These are phyloP conservation scores for Mantis religiosa DNA, from an alignment of 2,888 invertebrate species.

Conservation along the genomic window DNA sequence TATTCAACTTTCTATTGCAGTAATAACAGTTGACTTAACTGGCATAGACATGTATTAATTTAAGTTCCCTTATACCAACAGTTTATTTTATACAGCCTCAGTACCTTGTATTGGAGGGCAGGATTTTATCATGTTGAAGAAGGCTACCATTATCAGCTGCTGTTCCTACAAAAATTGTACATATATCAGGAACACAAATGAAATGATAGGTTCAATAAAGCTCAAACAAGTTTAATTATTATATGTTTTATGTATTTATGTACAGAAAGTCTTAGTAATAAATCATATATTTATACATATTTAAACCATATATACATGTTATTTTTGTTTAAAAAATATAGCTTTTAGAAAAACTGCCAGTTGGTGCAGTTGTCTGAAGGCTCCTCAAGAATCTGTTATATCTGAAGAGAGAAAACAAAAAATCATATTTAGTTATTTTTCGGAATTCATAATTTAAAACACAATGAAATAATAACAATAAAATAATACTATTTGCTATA, in stretches of 20 bases:
- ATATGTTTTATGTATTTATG: background rate
- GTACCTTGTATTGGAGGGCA: too few species aligned
- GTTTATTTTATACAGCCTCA: too few species aligned
- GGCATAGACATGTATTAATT: too few species aligned
- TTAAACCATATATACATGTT: constrained; percentile 8
- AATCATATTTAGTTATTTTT: background rate
- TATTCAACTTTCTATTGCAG: too few species aligned
- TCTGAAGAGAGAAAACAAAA: background rate
- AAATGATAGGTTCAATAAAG: background rate
- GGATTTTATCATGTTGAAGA: too few species aligned
- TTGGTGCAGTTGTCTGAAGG: background rate
- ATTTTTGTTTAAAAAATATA: constrained; percentile 10
- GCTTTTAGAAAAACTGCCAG: background rate
- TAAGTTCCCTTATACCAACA: too few species aligned
- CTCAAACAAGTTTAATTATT: background rate
- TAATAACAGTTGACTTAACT: too few species aligned
- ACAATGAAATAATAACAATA: background rate
- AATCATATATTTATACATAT: constrained; percentile 3
- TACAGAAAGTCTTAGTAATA: background rate
- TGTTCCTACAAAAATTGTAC: background rate
- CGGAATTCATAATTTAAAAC: background rate
- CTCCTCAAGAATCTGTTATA: background rate
- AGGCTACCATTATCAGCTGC: too few species aligned
- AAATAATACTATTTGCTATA: background rate
- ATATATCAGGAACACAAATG: background rate